phyloP scores from a whole-genome alignment of 2,888 invertebrate species.

The Drosophila neonasuta region DNA sequence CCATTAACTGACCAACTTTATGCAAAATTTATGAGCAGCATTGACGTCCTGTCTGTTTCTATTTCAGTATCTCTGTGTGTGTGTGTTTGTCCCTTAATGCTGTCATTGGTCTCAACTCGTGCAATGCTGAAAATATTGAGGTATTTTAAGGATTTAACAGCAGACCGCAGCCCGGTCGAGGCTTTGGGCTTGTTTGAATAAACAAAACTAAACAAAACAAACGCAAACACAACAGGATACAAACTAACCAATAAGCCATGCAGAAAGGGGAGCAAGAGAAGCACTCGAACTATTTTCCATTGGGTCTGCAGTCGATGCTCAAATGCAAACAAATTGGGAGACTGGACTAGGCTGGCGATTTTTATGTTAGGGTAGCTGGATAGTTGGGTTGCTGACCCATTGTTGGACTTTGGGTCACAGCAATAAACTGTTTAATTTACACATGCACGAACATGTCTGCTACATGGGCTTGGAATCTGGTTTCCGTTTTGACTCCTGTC shows the following conservation, averaged over 20 bases:
- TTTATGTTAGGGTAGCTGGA: not conserved
- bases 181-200: conserved; percentile 64
- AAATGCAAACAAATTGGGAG: conserved; percentile 23
- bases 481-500: conserved; percentile 18
- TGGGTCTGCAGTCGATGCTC: conserved; percentile 42
- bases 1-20: conserved; percentile 68
- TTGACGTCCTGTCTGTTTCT: conserved; percentile 22
- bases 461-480: conserved; percentile 4
- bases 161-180: conserved; percentile 53
- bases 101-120: conserved; percentile 40
- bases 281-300: conserved; percentile 53
- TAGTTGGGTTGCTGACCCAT: conserved; percentile 43
- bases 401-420: conserved; percentile 45
- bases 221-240: conserved; percentile 18
- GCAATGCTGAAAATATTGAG: conserved; percentile 60
- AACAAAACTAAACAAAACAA: conserved; percentile 61
- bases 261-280: not conserved
- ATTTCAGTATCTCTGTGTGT: not conserved
- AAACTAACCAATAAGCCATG: conserved; percentile 58
- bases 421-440: conserved; percentile 71
- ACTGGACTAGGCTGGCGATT: conserved; percentile 12
- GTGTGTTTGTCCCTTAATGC: conserved; percentile 20
- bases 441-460: conserved; percentile 47
- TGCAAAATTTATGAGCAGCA: conserved; percentile 60
- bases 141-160: conserved; percentile 70